Evolutionary conservation across 2,888 invertebrate genomes (phyloP).

Genomic region (Calephelis perditalis): DNA sequence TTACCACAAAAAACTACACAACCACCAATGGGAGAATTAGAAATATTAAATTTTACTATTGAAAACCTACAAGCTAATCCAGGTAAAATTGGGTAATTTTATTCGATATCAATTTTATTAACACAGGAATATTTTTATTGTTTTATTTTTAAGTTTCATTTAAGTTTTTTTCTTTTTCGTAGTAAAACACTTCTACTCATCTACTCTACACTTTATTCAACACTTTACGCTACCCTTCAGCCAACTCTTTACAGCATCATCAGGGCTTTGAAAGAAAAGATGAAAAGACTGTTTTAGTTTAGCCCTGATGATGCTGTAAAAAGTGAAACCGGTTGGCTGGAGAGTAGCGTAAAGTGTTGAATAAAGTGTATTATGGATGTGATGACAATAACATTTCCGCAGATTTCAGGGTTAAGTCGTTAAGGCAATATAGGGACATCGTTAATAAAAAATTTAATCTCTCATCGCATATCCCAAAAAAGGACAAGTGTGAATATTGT

Average conservation of each 20-base stretch:
- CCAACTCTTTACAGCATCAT: no score
- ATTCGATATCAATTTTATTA: not conserved
- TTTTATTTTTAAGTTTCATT: not conserved
- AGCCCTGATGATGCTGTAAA: no score
- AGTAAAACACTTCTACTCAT: no score
- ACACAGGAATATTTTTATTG: not conserved
- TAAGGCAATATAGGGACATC: conserved; percentile 21
- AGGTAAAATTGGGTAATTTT: not conserved
- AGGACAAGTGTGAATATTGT: conserved; percentile 17
- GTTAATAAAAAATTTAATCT: conserved; percentile 23
- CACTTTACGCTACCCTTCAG: no score
- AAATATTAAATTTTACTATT: not conserved
- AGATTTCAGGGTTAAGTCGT: conserved; percentile 18
- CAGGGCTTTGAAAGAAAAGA: no score
- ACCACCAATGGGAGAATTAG: not conserved
- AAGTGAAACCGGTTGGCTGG: no score
- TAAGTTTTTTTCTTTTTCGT: no score
- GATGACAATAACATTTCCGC: no score
- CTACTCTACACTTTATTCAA: no score
- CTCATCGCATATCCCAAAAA: conserved; percentile 18
- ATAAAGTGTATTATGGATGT: no score
- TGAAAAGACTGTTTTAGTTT: no score
- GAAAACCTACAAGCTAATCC: not conserved
- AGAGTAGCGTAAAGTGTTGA: no score
- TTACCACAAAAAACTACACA: not conserved